A percentile compares a stretch with the other conserved stretches of the same genome.
These are phyloP conservation scores for Anoplius nigerrimus DNA, from an alignment of 2,888 invertebrate genomes.

Conservation along the genomic window DNA sequence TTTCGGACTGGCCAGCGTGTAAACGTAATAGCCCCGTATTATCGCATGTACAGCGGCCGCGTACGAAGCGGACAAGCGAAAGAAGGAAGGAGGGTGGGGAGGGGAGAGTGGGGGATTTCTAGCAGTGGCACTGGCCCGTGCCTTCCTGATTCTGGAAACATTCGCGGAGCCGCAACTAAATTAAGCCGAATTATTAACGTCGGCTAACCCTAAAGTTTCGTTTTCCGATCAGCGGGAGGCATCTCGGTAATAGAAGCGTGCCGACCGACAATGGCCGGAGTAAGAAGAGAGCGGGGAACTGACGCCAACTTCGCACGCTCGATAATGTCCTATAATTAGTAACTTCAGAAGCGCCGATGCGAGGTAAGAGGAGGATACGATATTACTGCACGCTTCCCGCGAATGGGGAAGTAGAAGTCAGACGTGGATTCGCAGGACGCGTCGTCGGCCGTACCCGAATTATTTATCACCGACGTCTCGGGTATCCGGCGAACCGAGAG, in stretches of 20 bases:
- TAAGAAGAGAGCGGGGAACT: slow-evolving; percentile 45
- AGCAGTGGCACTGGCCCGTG: background rate
- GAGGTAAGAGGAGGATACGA: slow-evolving; percentile 8
- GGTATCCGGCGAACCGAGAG: too few relatives aligned
- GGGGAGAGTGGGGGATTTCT: too few relatives aligned
- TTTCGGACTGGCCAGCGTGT: too few relatives aligned
- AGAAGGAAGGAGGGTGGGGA: too few relatives aligned
- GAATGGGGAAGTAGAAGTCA: background rate
- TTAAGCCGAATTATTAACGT: slow-evolving; percentile 32
- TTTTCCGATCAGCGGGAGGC: slow-evolving; percentile 29
- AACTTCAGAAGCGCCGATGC: slow-evolving; percentile 47
- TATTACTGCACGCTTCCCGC: background rate
- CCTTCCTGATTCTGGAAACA: background rate
- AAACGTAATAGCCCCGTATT: too few relatives aligned
- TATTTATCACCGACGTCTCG: slow-evolving; percentile 2
- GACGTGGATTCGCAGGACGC: background rate
- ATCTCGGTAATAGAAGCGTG: slow-evolving; percentile 31
- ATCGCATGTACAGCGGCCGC: too few relatives aligned
- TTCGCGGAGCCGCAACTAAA: background rate
- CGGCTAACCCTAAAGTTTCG: slow-evolving; percentile 47
- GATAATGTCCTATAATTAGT: slow-evolving; percentile 54
- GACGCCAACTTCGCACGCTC: slow-evolving; percentile 47
- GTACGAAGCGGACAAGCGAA: too few relatives aligned
- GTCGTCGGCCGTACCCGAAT: background rate
- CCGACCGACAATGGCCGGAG: slow-evolving; percentile 43